A percentile compares a stretch with the other conserved stretches of the same genome.
Evolutionary conservation across 2,888 invertebrate genomes (phyloP).

Genomic region (Perdita meconis): DNA sequence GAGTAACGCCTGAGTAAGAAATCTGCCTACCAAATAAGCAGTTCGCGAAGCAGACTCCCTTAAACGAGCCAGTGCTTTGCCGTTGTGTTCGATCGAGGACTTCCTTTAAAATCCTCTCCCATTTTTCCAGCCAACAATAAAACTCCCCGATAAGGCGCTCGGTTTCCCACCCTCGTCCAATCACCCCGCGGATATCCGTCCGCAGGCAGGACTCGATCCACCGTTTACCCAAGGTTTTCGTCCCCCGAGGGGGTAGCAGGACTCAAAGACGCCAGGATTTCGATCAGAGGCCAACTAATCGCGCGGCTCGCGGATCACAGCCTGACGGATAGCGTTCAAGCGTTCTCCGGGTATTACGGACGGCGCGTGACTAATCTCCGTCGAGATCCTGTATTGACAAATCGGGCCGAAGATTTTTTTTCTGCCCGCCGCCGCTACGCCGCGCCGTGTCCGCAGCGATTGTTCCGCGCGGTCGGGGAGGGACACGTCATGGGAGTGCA

Average conservation of each 20-base stretch:
- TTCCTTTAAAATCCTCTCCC: background rate
- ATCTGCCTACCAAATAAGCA: no score
- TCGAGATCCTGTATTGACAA: conserved; percentile 78
- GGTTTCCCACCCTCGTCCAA: background rate
- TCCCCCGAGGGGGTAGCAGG: conserved; percentile 39
- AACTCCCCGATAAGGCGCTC: background rate
- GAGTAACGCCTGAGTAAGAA: no score
- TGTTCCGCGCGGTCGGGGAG: conserved; percentile 44
- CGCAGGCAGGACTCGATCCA: conserved; percentile 2
- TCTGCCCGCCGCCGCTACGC: conserved; percentile 28
- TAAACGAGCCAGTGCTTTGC: no score
- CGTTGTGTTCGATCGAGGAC: no score
- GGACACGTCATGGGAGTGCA: conserved; percentile 72
- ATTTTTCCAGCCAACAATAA: background rate
- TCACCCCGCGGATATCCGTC: conserved; percentile 13
- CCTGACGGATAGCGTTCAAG: conserved; percentile 55
- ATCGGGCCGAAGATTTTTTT: conserved; percentile 70
- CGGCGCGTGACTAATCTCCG: conserved; percentile 77
- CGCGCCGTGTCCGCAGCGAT: conserved; percentile 36
- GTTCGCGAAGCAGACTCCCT: no score
- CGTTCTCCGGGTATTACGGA: conserved; percentile 68
- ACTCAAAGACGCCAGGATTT: conserved; percentile 46
- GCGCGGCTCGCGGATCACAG: conserved; percentile 47
- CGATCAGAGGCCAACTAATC: conserved; percentile 59
- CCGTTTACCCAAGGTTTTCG: conserved; percentile 19